Percentiles rank a stretch among this genome's conserved stretches.
Evolutionary conservation across 92 coral and sea anemone species (phyloP).

Genomic region (Siderastrea radians): DNA sequence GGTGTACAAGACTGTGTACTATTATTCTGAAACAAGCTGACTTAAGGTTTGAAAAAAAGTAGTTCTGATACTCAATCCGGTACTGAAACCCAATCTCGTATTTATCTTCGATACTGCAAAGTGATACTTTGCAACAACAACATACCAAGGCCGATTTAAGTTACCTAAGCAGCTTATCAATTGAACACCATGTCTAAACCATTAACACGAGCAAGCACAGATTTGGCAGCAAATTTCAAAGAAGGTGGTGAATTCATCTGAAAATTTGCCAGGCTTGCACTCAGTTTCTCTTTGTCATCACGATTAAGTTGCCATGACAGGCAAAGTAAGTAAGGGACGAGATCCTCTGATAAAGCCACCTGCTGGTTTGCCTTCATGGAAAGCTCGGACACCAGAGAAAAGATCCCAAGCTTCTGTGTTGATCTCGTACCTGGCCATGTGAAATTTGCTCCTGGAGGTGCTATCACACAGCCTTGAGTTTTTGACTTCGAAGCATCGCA

Average conservation of each 20-base stretch:
- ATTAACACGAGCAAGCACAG: slow-evolving; percentile 66
- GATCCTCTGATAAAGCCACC: slow-evolving; percentile 62
- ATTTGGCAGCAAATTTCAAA: slow-evolving; percentile 67
- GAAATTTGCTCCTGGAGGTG: background rate
- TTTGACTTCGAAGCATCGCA: background rate
- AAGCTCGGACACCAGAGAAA: slow-evolving; percentile 68
- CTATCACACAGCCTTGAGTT: background rate
- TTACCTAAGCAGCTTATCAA: too few species aligned
- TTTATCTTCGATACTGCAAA: too few species aligned
- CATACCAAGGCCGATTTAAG: too few species aligned
- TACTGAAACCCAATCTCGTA: too few species aligned
- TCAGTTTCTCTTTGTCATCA: slow-evolving; percentile 26
- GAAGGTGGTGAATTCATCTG: slow-evolving; percentile 40
- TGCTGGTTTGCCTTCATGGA: slow-evolving; percentile 56
- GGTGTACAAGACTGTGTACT: too few species aligned
- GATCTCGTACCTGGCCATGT: slow-evolving; percentile 75
- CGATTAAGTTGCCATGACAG: slow-evolving; percentile 69
- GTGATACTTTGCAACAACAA: too few species aligned
- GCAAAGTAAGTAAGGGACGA: slow-evolving; percentile 76
- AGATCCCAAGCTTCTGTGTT: slow-evolving; percentile 83
- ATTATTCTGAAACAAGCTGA: too few species aligned
- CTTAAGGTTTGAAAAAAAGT: too few species aligned
- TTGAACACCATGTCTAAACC: slow-evolving; percentile 71
- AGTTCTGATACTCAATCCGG: too few species aligned
- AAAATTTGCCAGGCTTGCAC: slow-evolving; percentile 35